Evolutionary conservation across 2,888 invertebrate species (phyloP), one percentile per base, ranked within the genome.

Genomic region (Mallateleia sp.): DNA sequence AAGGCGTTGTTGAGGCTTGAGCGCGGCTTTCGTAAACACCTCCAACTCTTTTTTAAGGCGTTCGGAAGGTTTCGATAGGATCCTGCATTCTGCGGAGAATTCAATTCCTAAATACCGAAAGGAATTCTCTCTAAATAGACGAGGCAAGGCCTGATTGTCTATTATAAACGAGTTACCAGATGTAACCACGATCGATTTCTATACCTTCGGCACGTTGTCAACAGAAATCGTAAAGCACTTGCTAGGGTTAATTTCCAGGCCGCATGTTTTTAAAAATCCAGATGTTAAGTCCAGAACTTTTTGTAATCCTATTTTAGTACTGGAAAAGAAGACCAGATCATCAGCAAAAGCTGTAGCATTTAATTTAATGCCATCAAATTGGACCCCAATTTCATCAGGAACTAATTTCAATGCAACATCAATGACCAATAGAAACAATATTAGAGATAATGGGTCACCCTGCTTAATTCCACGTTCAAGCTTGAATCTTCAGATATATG

Each of bases 291-390:
- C 69, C 1, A 92, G 87, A 22, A 92, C 91, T 84, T 90, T 90
- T 83, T 93, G 92, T 88, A 94, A 89, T 24, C 93, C 92, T 0
- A 15, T 9, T 4, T 15, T 38, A 0, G 86, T 84, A 4, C 81
- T 20, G 1, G 87, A 74, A 3, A 85, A n/a, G 5, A 85, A 60
- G 0, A 79, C 38, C 11, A 88, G 18, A 52, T 87, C 88, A 34
- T 88, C 89, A 3, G 86, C 83, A 42, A 72, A 86, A 0, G 66
- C 85, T 2, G 85, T 18, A 4, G 62, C 18, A 20, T 69, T 81
- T 18, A 80, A 7, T 52, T 24, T 4, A 2, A 11, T 9, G 3
- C 20, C 60, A 38, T 9, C 67, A 20, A 58, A n/a, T n/a, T 15
- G 2, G 0, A 32, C 38, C 0, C 89, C 89, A 0, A 85, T 14